Evolutionary conservation across 1,140 invertebrate species (phyloP).

Genomic region (Penaeus vannamei): DNA sequence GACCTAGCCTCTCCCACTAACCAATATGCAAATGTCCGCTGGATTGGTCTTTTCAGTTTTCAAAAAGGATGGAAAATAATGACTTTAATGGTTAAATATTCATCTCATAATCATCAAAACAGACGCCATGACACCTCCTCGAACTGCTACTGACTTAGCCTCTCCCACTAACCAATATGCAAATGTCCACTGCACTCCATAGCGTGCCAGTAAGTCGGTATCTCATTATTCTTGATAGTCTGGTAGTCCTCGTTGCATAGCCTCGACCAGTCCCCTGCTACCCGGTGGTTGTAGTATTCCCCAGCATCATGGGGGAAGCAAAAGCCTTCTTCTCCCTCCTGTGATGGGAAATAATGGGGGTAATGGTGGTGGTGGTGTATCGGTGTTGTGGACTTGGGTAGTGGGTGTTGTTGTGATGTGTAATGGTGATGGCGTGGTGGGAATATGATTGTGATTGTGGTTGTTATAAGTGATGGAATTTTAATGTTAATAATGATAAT

Average conservation of each 20-base stretch:
- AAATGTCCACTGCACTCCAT: constrained; percentile 59
- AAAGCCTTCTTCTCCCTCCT: constrained; percentile 43
- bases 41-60: no score
- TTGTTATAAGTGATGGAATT: no score
- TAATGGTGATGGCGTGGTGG: no score
- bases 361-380: no score
- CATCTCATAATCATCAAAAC: no score
- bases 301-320: constrained; percentile 60
- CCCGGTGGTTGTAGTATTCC: constrained; percentile 40
- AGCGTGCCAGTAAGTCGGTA: constrained; percentile 65
- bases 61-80: background rate
- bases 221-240: constrained; percentile 6
- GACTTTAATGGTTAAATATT: no score
- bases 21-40: no score
- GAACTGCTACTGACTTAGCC: background rate
- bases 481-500: no score
- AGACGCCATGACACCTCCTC: constrained; percentile 33
- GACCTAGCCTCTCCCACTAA: background rate
- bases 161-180: background rate
- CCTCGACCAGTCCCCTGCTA: constrained; percentile 46
- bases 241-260: constrained; percentile 61
- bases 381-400: no score
- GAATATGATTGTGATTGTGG: no score
- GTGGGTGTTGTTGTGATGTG: no score
- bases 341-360: background rate